phyloP scores from a whole-genome alignment of 2,113 vertebrate species.

The Dolichallabes microphthalmus region DNA sequence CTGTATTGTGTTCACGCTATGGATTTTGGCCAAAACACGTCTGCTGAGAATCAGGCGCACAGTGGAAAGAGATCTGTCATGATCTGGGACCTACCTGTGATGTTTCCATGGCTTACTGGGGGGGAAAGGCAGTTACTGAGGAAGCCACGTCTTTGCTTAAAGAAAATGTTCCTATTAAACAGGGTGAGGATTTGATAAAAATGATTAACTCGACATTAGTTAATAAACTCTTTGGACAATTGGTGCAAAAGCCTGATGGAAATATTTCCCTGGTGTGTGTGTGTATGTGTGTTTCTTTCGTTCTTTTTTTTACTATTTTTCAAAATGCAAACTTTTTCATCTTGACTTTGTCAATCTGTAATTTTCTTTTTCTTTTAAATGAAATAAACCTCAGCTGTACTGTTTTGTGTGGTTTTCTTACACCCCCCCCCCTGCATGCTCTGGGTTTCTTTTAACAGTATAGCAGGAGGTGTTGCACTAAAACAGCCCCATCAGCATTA shows the following conservation, averaged over 20 bases:
- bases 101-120: neutral
- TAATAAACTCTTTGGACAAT: neutral
- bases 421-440: too few relatives aligned
- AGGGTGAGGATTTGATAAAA: neutral
- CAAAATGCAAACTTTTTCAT: neutral
- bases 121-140: too few relatives aligned
- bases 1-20: neutral
- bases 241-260: neutral
- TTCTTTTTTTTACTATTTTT: neutral
- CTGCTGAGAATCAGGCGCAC: neutral
- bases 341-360: too few relatives aligned
- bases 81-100: neutral
- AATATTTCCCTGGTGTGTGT: neutral
- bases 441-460: constrained; percentile 36
- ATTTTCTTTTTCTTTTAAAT: neutral
- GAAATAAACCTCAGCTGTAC: neutral
- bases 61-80: neutral
- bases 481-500: constrained; percentile 26
- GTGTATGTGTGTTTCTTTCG: too few relatives aligned
- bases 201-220: neutral
- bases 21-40: neutral
- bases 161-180: neutral
- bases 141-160: neutral
- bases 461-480: constrained; percentile 37
- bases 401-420: neutral